Evolutionary conservation across 2,888 invertebrate species (phyloP).

Genomic region (Hyppa rectilinea): DNA sequence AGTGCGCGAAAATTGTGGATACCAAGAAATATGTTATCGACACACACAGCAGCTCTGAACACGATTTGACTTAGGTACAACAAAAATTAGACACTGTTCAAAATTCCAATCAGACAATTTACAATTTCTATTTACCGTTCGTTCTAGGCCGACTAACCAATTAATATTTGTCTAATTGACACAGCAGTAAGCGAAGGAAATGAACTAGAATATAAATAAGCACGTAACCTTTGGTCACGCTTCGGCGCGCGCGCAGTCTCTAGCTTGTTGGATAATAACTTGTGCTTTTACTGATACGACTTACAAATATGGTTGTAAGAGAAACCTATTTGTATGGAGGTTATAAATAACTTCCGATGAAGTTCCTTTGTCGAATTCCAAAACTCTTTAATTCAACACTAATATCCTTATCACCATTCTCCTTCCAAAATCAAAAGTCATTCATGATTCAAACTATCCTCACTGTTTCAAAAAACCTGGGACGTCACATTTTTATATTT

Average conservation of each 20-base stretch:
- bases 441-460: no score
- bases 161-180: constrained; percentile 41
- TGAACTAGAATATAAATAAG: constrained; percentile 34
- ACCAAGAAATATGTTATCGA: neutral
- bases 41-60: neutral
- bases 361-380: no score
- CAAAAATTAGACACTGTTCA: neutral
- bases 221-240: constrained; percentile 41
- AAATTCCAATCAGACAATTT: constrained; percentile 19
- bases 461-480: no score
- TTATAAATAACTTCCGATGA: neutral
- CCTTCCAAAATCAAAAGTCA: no score
- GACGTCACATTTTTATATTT: no score
- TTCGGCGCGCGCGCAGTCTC: constrained; percentile 19
- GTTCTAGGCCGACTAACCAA: constrained; percentile 37
- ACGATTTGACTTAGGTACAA: constrained; percentile 24
- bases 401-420: no score
- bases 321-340: constrained; percentile 13
- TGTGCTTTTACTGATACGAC: constrained; percentile 33
- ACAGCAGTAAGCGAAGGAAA: constrained; percentile 34
- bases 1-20: neutral
- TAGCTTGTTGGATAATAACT: constrained; percentile 21
- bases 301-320: constrained; percentile 21
- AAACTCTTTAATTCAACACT: no score
- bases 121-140: constrained; percentile 25